These are phyloP conservation scores for Troides aeacus DNA, from an alignment of 2,888 invertebrate genomes.

Conservation along the genomic window DNA sequence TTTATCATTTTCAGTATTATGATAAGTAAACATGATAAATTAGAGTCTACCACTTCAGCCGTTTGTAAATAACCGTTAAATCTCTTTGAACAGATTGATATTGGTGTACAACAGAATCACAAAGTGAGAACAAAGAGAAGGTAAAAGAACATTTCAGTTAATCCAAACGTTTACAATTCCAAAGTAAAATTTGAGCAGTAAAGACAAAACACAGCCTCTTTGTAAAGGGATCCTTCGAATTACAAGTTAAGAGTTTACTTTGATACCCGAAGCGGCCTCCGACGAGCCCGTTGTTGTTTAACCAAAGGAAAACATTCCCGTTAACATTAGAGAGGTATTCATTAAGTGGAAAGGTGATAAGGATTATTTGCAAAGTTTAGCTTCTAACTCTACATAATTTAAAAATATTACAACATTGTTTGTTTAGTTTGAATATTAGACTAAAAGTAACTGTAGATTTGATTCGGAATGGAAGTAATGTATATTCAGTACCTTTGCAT, in stretches of 20 bases:
- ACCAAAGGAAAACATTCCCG: conserved; percentile 1
- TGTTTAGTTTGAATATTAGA: too few relatives aligned
- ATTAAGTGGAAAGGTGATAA: background rate
- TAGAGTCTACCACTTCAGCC: too few relatives aligned
- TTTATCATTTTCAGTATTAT: too few relatives aligned
- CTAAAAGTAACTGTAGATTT: too few relatives aligned
- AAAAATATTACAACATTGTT: background rate
- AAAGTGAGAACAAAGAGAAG: background rate
- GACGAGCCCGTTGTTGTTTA: background rate
- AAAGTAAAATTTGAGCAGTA: background rate
- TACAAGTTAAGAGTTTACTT: conserved; percentile 17
- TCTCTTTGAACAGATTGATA: too few relatives aligned
- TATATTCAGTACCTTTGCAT: too few relatives aligned
- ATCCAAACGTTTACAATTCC: background rate
- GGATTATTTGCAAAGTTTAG: background rate
- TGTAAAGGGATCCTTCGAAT: conserved; percentile 4
- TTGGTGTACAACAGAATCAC: background rate
- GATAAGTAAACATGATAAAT: too few relatives aligned
- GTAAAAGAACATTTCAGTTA: background rate
- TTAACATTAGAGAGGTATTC: background rate
- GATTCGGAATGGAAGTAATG: too few relatives aligned
- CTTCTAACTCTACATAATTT: background rate
- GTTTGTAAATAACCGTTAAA: too few relatives aligned
- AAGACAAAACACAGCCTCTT: conserved; percentile 1
- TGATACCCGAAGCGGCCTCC: conserved; percentile 13